Conservation (phyloP, 1,140 invertebrate species). For the Diploscapter pachys region DNA sequence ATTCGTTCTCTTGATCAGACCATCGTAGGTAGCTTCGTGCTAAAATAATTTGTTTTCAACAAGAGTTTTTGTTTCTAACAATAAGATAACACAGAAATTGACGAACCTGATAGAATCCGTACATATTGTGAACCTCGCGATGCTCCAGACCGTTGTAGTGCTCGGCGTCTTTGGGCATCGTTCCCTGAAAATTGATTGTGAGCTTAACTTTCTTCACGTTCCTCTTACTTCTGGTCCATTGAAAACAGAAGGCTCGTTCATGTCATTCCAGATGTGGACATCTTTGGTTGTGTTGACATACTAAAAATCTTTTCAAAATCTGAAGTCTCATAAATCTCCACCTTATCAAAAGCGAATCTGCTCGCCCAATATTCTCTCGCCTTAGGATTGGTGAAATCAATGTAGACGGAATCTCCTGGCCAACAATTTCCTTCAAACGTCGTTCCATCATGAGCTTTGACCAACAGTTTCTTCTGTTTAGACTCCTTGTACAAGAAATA, state of each 20-base stretch:
- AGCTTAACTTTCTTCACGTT: not conserved
- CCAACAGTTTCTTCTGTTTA: constrained; percentile 62
- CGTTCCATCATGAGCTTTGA: constrained; percentile 70
- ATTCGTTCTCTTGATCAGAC: constrained; percentile 72
- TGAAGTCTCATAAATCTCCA: constrained; percentile 2
- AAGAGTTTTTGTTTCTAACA: not conserved
- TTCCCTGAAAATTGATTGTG: constrained; percentile 7
- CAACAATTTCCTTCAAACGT: constrained; percentile 95
- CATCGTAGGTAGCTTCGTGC: constrained; percentile 71
- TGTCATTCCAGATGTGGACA: constrained; percentile 96
- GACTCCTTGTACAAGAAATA: constrained; percentile 72
- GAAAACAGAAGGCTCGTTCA: constrained; percentile 99
- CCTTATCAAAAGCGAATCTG: constrained; percentile 70
- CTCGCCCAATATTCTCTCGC: constrained; percentile 79
- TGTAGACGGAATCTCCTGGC: constrained; percentile 84
- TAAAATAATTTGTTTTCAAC: constrained; percentile 65
- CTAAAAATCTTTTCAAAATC: constrained; percentile 37
- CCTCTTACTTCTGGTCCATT: constrained; percentile 80
- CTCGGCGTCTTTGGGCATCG: constrained; percentile 68
- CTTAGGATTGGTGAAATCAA: constrained; percentile 85
- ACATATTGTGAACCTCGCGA: constrained; percentile 91
- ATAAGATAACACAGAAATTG: not conserved
- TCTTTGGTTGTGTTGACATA: constrained; percentile 81
- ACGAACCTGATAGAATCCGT: constrained; percentile 67
- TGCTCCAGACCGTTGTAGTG: constrained; percentile 83